phyloP scores from a whole-genome alignment of 2,888 invertebrate genomes.

The Drosophila siamana region DNA sequence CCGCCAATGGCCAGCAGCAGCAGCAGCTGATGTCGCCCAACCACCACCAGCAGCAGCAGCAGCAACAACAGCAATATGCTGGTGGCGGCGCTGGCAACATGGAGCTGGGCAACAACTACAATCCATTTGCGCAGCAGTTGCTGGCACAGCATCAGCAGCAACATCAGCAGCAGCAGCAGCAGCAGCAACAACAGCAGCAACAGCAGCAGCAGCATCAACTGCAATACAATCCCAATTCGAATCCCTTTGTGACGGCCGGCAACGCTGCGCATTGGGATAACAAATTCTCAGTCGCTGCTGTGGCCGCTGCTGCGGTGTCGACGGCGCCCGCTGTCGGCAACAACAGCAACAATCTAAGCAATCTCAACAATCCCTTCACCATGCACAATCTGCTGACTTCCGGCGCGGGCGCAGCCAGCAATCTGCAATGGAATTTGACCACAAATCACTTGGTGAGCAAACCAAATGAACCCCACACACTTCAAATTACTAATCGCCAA shows the following conservation, averaged over 20 bases:
- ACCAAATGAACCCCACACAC: neutral
- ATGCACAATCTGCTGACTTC: constrained; percentile 74
- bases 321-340: constrained; percentile 38
- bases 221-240: constrained; percentile 68
- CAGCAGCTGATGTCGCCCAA: constrained; percentile 73
- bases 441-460: constrained; percentile 68
- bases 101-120: constrained; percentile 63
- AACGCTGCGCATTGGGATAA: constrained; percentile 61
- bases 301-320: constrained; percentile 48
- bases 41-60: constrained; percentile 66
- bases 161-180: constrained; percentile 61
- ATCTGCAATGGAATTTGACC: constrained; percentile 77
- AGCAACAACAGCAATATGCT: constrained; percentile 62
- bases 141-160: constrained; percentile 67
- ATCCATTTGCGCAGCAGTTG: constrained; percentile 69
- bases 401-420: constrained; percentile 53
- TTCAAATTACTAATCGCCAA: neutral
- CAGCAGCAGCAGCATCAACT: constrained; percentile 64
- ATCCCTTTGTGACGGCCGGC: constrained; percentile 69
- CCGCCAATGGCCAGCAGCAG: constrained; percentile 66
- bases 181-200: constrained; percentile 62
- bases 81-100: constrained; percentile 36
- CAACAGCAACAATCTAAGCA: constrained; percentile 72
- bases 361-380: constrained; percentile 78
- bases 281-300: constrained; percentile 68